Conservation (phyloP, 1,140 invertebrate species). For the Bombus balteatus region DNA sequence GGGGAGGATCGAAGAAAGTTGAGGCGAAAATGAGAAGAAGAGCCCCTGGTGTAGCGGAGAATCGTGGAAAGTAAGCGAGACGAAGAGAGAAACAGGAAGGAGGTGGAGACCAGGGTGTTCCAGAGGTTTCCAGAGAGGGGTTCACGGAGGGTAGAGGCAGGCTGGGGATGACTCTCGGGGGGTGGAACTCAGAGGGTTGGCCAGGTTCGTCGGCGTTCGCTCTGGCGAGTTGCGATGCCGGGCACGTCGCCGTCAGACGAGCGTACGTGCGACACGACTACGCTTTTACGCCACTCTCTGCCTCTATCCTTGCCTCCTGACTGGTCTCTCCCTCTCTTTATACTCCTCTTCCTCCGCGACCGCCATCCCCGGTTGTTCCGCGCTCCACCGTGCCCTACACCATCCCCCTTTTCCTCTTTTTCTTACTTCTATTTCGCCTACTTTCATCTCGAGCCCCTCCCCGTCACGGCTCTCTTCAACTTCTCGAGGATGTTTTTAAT, state of each 20-base stretch:
- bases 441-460: slow-evolving; percentile 53
- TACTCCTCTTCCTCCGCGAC: slow-evolving; percentile 2
- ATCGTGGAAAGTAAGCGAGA: slow-evolving; percentile 4
- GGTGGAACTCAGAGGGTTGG: slow-evolving; percentile 70
- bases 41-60: neutral
- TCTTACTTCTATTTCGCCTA: slow-evolving; percentile 55
- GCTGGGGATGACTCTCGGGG: slow-evolving; percentile 67
- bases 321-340: slow-evolving; percentile 54
- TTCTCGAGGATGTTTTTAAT: slow-evolving; percentile 59
- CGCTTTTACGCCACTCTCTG: slow-evolving; percentile 80
- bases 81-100: slow-evolving; percentile 58
- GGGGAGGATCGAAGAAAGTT: slow-evolving; percentile 12
- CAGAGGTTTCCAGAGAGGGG: slow-evolving; percentile 59
- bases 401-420: slow-evolving; percentile 29
- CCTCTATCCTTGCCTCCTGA: slow-evolving; percentile 67
- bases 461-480: slow-evolving; percentile 25
- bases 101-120: slow-evolving; percentile 51
- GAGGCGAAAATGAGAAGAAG: slow-evolving; percentile 42
- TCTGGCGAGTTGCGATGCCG: slow-evolving; percentile 73
- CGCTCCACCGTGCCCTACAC: slow-evolving; percentile 30
- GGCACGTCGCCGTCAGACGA: slow-evolving; percentile 82
- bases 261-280: slow-evolving; percentile 83
- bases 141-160: slow-evolving; percentile 50
- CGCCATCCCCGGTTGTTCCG: slow-evolving; percentile 30
- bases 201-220: slow-evolving; percentile 68